Conservation (phyloP, 2,888 invertebrate genomes). For the Saturnia japonica region DNA sequence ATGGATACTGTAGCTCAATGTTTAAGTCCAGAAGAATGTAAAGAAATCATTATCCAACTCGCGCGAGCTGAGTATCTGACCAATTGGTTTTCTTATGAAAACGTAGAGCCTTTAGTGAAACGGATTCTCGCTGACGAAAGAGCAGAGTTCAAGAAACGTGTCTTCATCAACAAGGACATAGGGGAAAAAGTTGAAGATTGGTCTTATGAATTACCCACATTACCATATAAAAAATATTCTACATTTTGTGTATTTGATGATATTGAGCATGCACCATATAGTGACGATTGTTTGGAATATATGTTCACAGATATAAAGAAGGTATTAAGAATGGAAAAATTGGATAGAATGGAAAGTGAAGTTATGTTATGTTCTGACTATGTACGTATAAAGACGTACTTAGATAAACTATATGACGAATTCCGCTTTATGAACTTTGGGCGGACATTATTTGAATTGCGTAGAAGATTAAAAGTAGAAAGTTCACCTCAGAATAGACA, state of each 20-base stretch:
- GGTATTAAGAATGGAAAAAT: background rate
- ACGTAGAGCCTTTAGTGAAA: constrained; percentile 39
- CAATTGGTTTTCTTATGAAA: constrained; percentile 35
- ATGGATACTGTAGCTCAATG: constrained; percentile 31
- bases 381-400: constrained; percentile 31
- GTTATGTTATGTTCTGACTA: constrained; percentile 5
- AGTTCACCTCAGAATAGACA: constrained; percentile 52
- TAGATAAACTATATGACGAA: constrained; percentile 57
- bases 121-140: constrained; percentile 33
- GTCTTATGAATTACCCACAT: constrained; percentile 41
- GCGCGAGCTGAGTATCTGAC: constrained; percentile 34
- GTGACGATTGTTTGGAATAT: no score
- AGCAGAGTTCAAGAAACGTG: constrained; percentile 34
- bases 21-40: constrained; percentile 34
- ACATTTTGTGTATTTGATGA: constrained; percentile 32
- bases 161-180: constrained; percentile 43
- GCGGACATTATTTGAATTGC: constrained; percentile 51
- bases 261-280: constrained; percentile 17
- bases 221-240: constrained; percentile 21
- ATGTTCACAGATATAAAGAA: no score
- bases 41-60: constrained; percentile 34
- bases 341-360: background rate
- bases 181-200: constrained; percentile 33
- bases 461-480: constrained; percentile 45
- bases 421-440: constrained; percentile 57